Evolutionary conservation across 2,888 invertebrate genomes (phyloP).

Genomic region (Cryptus viduatorius): DNA sequence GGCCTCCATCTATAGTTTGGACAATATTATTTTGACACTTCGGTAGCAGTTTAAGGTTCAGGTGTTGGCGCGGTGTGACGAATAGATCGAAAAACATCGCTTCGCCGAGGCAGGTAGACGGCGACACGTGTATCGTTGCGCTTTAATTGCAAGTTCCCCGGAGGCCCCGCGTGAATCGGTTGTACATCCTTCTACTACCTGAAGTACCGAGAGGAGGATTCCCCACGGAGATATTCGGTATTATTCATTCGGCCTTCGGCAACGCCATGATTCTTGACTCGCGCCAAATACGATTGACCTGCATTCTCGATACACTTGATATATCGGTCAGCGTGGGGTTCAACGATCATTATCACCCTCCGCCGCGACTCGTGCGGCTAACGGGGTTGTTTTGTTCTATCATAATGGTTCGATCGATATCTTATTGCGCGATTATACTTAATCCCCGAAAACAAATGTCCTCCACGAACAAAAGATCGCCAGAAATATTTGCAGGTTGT

Average conservation of each 20-base stretch:
- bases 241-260: not conserved
- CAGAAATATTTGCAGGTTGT: no score
- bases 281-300: not conserved
- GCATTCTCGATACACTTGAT: not conserved
- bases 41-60: constrained; percentile 53
- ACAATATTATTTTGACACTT: constrained; percentile 55
- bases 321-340: constrained; percentile 11
- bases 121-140: constrained; percentile 27
- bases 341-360: not conserved
- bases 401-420: not conserved
- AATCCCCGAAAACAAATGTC: not conserved
- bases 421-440: not conserved
- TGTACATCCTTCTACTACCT: not conserved
- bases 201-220: not conserved
- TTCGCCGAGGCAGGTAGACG: constrained; percentile 15
- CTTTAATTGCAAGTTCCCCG: not conserved
- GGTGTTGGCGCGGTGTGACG: constrained; percentile 28
- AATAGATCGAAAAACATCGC: constrained; percentile 5
- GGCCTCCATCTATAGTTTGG: not conserved
- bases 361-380: constrained; percentile 8
- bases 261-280: constrained; percentile 18
- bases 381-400: constrained; percentile 19
- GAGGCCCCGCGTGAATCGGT: not conserved
- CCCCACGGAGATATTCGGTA: not conserved
- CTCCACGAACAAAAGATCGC: not conserved